Base-by-base conservation (phyloP, 2,113 vertebrate species). In the Anser cygnoides region DNA sequence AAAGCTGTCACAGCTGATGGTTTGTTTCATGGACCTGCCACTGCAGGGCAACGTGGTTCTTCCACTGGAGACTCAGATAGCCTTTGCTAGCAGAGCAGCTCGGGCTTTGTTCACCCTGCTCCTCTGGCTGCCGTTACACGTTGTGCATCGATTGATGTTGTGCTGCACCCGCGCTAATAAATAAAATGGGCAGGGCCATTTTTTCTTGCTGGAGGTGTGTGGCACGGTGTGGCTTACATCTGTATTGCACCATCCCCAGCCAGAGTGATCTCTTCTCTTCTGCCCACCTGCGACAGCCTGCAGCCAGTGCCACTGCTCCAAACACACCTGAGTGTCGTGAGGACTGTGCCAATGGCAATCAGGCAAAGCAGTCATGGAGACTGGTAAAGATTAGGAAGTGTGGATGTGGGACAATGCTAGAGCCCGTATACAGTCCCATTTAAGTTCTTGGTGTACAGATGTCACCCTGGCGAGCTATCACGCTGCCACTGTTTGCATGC, bases 401-500 rank as follows among this genome's bases (percentile, higher is more conserved):
- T 49, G 46, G 61, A 15, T 37, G 7, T 3, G 37, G 26, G 37
- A 59, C 6, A 68, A 4, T 25, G 12, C 37, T 65, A 61, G 67
- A 62, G 59, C 15, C 49, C 20, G 2, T 33, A n/a, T 11, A 20
- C 2, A 31, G 28, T 31, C 43, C 2, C 0, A 1, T 86, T 76
- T 52, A 49, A 14, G 39, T 80, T 83, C 50, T 62, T 20, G 29
- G 35, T 8, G 43, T 1, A 49, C 10, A 3, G 39, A 20, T 23
- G 22, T 28, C 70, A 75, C 7, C 9, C 66, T 59, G n/a, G 28
- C 25, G 46, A 67, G 37, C 13, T 63, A 17, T 75, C 52, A 22
- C 1, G 1, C 57, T 84, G 44, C 37, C 23, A 57, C 14, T 4
- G 0, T 55, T 84, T 33, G 16, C 5, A 1, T 13, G 15, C 4